A percentile compares a stretch with the other conserved stretches of the same genome.
phyloP scores from a whole-genome alignment of 1,140 invertebrate genomes.

The Prorops nasuta region DNA sequence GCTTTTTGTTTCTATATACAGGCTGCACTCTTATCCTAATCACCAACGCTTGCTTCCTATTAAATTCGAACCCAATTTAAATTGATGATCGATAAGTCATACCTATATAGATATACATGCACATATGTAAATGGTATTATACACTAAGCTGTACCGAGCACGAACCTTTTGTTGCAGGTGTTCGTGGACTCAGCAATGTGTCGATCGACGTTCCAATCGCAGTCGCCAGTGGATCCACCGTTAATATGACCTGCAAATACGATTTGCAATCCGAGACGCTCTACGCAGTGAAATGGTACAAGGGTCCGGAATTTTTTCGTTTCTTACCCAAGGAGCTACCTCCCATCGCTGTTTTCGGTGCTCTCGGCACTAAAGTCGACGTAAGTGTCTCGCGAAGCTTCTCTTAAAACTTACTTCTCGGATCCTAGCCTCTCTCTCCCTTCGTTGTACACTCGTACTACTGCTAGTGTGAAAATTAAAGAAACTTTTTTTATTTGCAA shows the following conservation, averaged over 20 bases:
- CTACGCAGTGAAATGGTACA: constrained; percentile 84
- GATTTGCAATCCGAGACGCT: constrained; percentile 59
- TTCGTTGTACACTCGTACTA: no score
- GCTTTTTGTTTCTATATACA: background rate
- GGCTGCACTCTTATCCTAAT: no score
- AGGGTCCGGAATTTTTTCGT: constrained; percentile 75
- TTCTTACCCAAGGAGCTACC: constrained; percentile 74
- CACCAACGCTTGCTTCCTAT: no score
- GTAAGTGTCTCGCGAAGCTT: constrained; percentile 59
- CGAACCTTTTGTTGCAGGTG: constrained; percentile 44
- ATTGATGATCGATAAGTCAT: no score
- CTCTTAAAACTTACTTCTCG: background rate
- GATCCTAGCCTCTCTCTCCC: no score
- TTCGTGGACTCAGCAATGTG: constrained; percentile 48
- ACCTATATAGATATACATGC: no score
- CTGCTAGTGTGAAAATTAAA: no score
- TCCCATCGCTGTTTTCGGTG: constrained; percentile 66
- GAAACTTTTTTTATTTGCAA: no score
- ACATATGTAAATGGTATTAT: no score
- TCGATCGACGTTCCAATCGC: constrained; percentile 53
- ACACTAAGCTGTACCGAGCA: no score
- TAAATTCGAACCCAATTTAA: no score
- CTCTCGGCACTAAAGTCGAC: constrained; percentile 63
- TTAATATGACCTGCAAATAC: constrained; percentile 55
- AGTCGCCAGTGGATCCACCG: constrained; percentile 52